phyloP scores from a whole-genome alignment of 2,113 vertebrate genomes.

The Eudyptes chrysolophus region DNA sequence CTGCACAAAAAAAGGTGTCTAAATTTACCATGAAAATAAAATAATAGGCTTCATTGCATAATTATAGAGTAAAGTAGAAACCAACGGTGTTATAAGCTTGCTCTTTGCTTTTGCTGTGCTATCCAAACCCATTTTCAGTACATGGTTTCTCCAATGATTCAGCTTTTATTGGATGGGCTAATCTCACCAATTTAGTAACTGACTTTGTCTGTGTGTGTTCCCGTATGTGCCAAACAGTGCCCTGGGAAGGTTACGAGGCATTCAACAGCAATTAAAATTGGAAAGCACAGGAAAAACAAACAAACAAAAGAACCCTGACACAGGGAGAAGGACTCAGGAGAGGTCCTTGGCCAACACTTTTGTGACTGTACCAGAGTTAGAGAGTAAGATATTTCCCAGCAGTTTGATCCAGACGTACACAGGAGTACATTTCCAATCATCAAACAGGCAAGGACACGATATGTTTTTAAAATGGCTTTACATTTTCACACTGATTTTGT shows the following conservation, averaged over 20 bases:
- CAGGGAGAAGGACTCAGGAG: background rate
- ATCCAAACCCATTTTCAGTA: background rate
- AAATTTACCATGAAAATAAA: background rate
- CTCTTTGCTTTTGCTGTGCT: background rate
- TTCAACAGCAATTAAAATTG: background rate
- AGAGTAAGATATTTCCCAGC: background rate
- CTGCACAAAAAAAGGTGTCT: background rate
- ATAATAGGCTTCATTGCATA: no score
- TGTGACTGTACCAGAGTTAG: background rate
- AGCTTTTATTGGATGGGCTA: background rate
- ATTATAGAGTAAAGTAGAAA: background rate
- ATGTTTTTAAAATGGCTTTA: background rate
- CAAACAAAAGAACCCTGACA: background rate
- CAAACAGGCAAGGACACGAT: background rate
- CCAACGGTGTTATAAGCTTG: rapidly evolving
- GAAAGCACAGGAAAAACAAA: background rate
- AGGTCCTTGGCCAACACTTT: background rate
- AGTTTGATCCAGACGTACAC: background rate
- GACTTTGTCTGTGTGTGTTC: background rate
- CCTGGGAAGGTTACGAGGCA: background rate
- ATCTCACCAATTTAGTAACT: background rate
- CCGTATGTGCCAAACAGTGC: rapidly evolving
- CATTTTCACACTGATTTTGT: background rate
- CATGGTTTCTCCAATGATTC: background rate
- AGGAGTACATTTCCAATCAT: background rate